Base-by-base conservation (phyloP, 2,888 invertebrate genomes). In the Theristus sp. region DNA sequence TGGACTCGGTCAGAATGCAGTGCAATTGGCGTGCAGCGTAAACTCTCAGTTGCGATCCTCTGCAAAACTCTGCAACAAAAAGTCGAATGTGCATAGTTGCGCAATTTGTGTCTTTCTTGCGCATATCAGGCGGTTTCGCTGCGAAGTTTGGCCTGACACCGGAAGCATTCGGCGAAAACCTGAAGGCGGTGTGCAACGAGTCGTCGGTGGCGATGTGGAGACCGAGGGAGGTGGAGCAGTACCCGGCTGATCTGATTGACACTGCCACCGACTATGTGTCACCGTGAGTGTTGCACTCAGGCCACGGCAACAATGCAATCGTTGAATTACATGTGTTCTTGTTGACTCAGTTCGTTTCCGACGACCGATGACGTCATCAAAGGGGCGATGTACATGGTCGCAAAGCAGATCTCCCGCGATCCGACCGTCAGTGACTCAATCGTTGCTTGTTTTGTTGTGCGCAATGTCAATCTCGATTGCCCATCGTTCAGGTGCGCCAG, bases 101-200 rank as follows among this genome's bases (percentile, higher is more conserved):
- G n/a, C n/a, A n/a, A n/a, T n/a, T n/a, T n/a, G n/a, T n/a, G n/a
- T n/a, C n/a, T n/a, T n/a, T n/a, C n/a, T n/a, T n/a, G n/a, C n/a
- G n/a, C n/a, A n/a, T n/a, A 46, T 17, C 30, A 73, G 87, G 87
- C 1, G 89, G 89, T 28, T 81, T 94, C 55, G 88, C 88, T 1
- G 86, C 86, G 73, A 84, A 85, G 72, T 96, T 94, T 75, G 96
- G 96, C 63, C 77, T 98, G 59, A 83, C 85, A 0, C 89, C 96
- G 0, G 89, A 90, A 73, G 86, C 94, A 75, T 93, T 90, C 75
- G 91, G 90, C 0, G 93, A 94, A 77, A 96, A 98, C 78, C 80
- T 96, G 10, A 82, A 90, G 1, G 65, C n/a, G 3, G 20, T 49
- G 20, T 49, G 49, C 49, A 10, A 13, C 38, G 38, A 20, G 10